A percentile compares a stretch with the other conserved stretches of the same genome.
Conservation (phyloP, 2,113 vertebrate species). For the Myodes glareolus region DNA sequence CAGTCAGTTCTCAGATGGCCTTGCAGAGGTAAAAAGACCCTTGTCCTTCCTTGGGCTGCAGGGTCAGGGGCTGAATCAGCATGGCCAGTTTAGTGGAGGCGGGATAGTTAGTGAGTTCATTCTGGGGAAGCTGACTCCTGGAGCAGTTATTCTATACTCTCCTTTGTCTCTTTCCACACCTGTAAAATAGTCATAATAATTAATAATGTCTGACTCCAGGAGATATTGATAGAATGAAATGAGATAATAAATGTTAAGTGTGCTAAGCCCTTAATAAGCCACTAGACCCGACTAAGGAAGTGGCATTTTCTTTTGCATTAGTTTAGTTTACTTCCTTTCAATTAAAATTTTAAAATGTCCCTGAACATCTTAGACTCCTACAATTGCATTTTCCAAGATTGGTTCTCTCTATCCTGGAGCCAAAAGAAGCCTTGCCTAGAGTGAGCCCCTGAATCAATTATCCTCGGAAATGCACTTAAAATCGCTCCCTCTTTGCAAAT, state of each 20-base stretch:
- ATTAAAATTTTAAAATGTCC: neutral
- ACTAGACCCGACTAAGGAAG: neutral
- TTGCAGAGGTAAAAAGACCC: neutral
- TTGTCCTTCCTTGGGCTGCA: neutral
- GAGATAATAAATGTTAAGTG: neutral
- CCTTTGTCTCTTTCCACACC: neutral
- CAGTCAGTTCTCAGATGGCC: neutral
- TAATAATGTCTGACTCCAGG: neutral
- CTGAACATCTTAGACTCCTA: neutral
- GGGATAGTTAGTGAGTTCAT: neutral
- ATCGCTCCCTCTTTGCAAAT: conserved; percentile 33
- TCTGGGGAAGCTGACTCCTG: neutral
- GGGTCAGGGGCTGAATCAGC: neutral
- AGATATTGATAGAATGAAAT: neutral
- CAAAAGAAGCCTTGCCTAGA: neutral
- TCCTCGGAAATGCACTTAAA: neutral
- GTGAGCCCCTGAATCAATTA: conserved; percentile 10
- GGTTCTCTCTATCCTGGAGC: neutral
- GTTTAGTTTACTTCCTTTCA: neutral
- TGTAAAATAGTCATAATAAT: neutral
- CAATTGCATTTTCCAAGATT: neutral
- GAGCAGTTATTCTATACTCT: neutral
- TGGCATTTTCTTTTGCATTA: neutral
- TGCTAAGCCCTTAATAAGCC: neutral
- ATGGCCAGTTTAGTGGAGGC: neutral